Base-by-base conservation (phyloP, 2,888 invertebrate genomes). In the Drosophila formosana region DNA sequence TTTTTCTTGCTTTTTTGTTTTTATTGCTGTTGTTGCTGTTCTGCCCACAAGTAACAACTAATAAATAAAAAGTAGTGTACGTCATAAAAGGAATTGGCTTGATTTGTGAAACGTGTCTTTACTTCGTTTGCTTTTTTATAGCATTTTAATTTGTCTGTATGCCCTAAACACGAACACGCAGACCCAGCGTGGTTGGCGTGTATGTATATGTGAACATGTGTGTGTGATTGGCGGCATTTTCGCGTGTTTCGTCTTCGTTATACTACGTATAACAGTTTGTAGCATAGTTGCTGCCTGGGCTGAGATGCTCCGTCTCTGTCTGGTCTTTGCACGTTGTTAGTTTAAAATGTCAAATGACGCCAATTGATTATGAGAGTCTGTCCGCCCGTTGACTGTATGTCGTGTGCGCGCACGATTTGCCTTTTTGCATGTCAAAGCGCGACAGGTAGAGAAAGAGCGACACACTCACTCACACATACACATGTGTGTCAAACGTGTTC, bases 81-180 rank as follows among this genome's bases (percentile, higher is more conserved):
- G 86, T 83, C 84, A 87, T 87, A 84, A 86, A 88, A 82, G 49
- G 77, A 84, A 84, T 84, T 89, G 80, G 80, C 84, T 77, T 87
- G 82, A 87, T 89, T 86, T 84, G 86, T 84, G 88, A 84, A 87
- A 87, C 86, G 86, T 87, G 86, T 89, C 85, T 81, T 83, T 78
- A 66, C 68, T 87, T 87, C 88, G 85, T 84, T 87, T 89, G 75
- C 78, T 78, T 70, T 87, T 89, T 87, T 89, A 87, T 87, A 82
- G 88, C 89, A 68, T 88, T 89, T 87, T 89, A 87, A 87, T 87
- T 87, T 87, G 88, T 83, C 87, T 87, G 81, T 84, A 80, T 88
- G 57, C 82, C 76, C 75, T 51, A 62, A 79, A 71, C 88, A 82
- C 77, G 82, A 85, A 69, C 70, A 71, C 74, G 68, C 58, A 72